phyloP scores from a whole-genome alignment of 2,113 vertebrate genomes.

The Columba livia region DNA sequence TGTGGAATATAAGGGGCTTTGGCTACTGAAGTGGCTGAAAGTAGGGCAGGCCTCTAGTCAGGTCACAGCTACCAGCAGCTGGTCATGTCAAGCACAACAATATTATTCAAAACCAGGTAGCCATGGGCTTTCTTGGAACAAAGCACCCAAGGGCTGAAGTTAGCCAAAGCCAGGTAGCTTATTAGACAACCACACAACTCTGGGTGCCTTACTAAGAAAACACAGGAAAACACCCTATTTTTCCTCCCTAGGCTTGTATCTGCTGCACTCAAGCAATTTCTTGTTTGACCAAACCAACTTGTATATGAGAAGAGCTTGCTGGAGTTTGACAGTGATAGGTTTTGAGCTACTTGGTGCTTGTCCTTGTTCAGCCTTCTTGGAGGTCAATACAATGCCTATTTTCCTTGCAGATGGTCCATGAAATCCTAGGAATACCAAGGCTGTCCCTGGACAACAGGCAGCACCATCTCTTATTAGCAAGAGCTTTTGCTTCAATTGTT shows the following conservation, averaged over 20 bases:
- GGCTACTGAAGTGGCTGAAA: neutral
- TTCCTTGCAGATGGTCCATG: neutral
- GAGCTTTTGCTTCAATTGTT: neutral
- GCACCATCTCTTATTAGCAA: neutral
- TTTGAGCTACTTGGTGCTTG: neutral
- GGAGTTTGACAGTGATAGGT: neutral
- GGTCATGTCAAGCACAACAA: neutral
- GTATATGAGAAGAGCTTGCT: neutral
- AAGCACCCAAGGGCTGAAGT: neutral
- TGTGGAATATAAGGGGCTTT: neutral
- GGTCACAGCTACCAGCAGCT: neutral
- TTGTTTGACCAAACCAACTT: neutral
- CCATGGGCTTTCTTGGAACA: neutral
- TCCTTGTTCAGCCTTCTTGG: neutral
- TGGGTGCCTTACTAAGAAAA: neutral
- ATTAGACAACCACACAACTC: neutral
- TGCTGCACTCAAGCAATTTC: neutral
- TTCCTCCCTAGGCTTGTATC: neutral
- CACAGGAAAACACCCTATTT: neutral
- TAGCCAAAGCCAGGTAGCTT: neutral
- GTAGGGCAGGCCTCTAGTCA: neutral
- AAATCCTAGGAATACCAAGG: neutral
- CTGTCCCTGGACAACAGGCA: neutral
- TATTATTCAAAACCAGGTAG: neutral
- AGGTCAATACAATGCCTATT: neutral